Evolutionary conservation across 2,888 invertebrate genomes (phyloP).

Genomic region (Tiliacea aurago): DNA sequence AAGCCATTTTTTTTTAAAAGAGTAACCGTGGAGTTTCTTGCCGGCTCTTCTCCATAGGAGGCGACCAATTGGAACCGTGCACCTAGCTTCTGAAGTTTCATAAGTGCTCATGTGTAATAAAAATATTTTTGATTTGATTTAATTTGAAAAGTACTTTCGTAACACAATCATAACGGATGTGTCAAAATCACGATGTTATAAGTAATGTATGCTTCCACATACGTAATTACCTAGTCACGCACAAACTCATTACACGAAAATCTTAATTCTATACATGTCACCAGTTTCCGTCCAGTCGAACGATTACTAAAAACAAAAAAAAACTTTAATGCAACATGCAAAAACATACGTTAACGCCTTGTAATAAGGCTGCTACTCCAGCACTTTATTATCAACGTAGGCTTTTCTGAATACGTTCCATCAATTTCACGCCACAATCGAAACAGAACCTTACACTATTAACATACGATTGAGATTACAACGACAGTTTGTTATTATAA

Average conservation of each 20-base stretch:
- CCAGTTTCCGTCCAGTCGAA: slow-evolving; percentile 43
- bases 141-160: background rate
- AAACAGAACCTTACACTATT: background rate
- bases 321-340: background rate
- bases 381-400: slow-evolving; percentile 7
- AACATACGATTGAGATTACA: background rate
- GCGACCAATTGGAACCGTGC: no score
- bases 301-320: slow-evolving; percentile 46
- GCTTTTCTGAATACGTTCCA: slow-evolving; percentile 32
- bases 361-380: slow-evolving; percentile 13
- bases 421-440: background rate
- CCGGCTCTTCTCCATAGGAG: no score
- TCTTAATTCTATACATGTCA: slow-evolving; percentile 52
- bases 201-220: background rate
- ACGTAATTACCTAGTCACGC: background rate
- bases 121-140: no score
- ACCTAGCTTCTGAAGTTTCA: no score
- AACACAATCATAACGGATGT: slow-evolving; percentile 3
- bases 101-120: no score
- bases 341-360: background rate
- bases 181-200: slow-evolving; percentile 25
- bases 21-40: no score
- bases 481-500: slow-evolving; percentile 10
- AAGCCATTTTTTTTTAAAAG: no score
- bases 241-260: slow-evolving; percentile 38